Conservation (phyloP, 2,797 vertebrate genomes). For the Poeciliopsis paucimaculata region DNA sequence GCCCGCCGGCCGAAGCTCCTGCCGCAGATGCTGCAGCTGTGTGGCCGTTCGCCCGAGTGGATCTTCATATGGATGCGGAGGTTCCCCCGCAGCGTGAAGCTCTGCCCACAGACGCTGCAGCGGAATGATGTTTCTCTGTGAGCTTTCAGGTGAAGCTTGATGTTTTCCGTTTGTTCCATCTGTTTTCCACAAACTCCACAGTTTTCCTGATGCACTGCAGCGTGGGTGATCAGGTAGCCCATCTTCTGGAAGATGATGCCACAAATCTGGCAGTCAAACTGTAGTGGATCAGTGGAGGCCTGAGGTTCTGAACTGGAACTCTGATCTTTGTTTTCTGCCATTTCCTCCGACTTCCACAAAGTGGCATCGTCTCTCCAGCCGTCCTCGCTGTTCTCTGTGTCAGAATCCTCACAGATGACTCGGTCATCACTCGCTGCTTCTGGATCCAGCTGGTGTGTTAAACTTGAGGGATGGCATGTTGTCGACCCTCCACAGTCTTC, state of each 20-base stretch:
- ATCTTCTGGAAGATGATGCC: slow-evolving; percentile 31
- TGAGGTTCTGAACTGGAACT: not conserved
- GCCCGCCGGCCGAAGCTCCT: slow-evolving; percentile 51
- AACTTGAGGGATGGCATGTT: not conserved
- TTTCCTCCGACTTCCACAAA: slow-evolving; percentile 15
- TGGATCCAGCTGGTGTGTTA: not conserved
- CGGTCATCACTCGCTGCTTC: not conserved
- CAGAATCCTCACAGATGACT: not conserved
- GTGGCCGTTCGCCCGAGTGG: slow-evolving; percentile 56
- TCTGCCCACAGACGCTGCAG: slow-evolving; percentile 48
- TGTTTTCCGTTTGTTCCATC: slow-evolving; percentile 2
- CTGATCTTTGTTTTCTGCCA: not conserved
- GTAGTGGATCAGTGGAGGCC: not conserved
- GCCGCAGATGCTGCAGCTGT: slow-evolving; percentile 43
- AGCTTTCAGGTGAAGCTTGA: slow-evolving; percentile 34
- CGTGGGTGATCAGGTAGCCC: slow-evolving; percentile 16
- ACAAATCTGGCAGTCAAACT: slow-evolving; percentile 35
- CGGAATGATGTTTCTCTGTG: slow-evolving; percentile 34
- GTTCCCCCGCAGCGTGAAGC: slow-evolving; percentile 49
- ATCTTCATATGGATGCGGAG: slow-evolving; percentile 52
- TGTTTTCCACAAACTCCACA: slow-evolving; percentile 46
- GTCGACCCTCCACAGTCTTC: not conserved
- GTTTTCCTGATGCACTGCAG: not conserved
- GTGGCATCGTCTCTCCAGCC: slow-evolving; percentile 7
- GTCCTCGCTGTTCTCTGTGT: slow-evolving; percentile 40